Conservation (phyloP, 1,140 invertebrate species). For the Drosophila burlai region DNA sequence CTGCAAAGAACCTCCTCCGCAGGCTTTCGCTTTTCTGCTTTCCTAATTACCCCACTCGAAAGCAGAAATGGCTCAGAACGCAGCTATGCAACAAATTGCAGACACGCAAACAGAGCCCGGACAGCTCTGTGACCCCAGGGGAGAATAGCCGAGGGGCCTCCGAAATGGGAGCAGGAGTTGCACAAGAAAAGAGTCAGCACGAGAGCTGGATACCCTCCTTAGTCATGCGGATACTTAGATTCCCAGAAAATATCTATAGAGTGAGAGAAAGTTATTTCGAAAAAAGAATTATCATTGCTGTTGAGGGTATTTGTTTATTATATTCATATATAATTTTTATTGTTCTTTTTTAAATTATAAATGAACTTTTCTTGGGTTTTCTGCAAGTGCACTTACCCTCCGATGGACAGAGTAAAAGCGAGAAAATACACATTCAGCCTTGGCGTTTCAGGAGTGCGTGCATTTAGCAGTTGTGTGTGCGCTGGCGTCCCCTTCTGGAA, state of each 20-base stretch:
- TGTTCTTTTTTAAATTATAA: neutral
- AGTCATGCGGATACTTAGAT: neutral
- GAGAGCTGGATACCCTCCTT: neutral
- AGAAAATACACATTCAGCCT: constrained; percentile 19
- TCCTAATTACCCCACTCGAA: constrained; percentile 65
- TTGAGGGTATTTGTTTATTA: neutral
- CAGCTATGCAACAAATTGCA: constrained; percentile 62
- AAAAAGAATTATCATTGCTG: too few relatives aligned
- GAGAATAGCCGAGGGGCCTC: constrained; percentile 9
- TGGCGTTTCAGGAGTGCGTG: constrained; percentile 19
- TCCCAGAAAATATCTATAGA: neutral
- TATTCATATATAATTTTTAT: neutral
- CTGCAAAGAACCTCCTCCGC: constrained; percentile 9
- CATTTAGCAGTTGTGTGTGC: constrained; percentile 12
- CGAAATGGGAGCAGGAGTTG: constrained; percentile 14
- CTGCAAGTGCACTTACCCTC: too few relatives aligned
- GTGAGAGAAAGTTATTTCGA: neutral
- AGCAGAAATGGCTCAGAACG: constrained; percentile 62
- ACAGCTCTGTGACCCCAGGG: constrained; percentile 15
- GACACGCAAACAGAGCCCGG: constrained; percentile 47
- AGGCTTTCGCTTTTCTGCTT: constrained; percentile 69
- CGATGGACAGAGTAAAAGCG: neutral
- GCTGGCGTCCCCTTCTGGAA: constrained; percentile 14
- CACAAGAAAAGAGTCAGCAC: too few relatives aligned
- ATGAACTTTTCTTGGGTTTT: too few relatives aligned